Evolutionary conservation across 2,113 vertebrate species (phyloP).

Genomic region (Austrofundulus limnaeus): DNA sequence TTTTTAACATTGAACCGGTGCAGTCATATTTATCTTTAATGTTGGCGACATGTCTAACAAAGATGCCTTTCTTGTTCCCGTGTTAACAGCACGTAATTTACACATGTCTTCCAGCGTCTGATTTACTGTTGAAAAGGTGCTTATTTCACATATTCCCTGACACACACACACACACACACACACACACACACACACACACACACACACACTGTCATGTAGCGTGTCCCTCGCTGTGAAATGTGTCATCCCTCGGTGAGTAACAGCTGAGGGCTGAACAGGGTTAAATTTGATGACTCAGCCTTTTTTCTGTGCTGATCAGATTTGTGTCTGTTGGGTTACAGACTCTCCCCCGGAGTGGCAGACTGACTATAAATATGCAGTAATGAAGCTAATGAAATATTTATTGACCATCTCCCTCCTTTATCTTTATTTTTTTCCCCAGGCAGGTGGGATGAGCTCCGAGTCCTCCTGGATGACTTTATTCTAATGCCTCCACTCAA

Average conservation of each 20-base stretch:
- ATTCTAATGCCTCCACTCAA: constrained; percentile 50
- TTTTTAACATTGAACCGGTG: not conserved
- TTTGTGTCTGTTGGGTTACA: constrained; percentile 35
- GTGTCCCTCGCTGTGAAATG: not conserved
- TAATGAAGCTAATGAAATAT: constrained; percentile 65
- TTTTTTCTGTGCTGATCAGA: not conserved
- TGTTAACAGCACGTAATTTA: not conserved
- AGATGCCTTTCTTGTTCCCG: not conserved
- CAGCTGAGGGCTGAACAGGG: not conserved
- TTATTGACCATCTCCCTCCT: constrained; percentile 46
- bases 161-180: not conserved
- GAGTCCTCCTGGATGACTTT: constrained; percentile 24
- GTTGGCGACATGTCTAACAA: not conserved
- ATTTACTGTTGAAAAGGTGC: not conserved
- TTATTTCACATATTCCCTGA: not conserved
- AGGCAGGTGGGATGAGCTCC: constrained; percentile 41
- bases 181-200: not conserved
- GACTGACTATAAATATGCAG: constrained; percentile 64
- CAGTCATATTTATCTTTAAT: not conserved
- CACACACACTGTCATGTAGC: not conserved
- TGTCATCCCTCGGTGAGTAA: constrained; percentile 1
- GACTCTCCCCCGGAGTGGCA: constrained; percentile 44
- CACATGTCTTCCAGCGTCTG: not conserved
- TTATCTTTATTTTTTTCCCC: constrained; percentile 35
- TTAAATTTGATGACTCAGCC: constrained; percentile 32